Percentiles rank a stretch among this genome's conserved stretches.
Conservation (phyloP, 2,113 vertebrate genomes). For the Sylvia atricapilla region DNA sequence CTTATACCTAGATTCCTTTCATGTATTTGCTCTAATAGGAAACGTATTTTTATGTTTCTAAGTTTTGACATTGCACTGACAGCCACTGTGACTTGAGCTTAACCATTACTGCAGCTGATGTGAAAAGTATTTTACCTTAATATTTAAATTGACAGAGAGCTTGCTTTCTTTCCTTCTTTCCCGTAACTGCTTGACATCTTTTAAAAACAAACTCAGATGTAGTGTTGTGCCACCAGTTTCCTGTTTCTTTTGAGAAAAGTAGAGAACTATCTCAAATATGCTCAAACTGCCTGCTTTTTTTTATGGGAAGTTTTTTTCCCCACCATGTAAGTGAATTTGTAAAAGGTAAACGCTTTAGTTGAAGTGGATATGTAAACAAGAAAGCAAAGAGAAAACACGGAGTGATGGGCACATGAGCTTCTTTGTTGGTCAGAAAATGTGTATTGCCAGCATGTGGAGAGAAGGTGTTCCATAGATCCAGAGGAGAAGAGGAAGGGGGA, state of each 20-base stretch:
- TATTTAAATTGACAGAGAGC: neutral
- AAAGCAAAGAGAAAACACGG: neutral
- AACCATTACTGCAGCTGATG: neutral
- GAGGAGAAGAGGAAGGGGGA: neutral
- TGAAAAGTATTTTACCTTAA: slow-evolving; percentile 12
- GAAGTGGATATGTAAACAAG: neutral
- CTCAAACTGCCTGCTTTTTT: neutral
- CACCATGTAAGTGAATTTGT: neutral
- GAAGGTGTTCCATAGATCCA: neutral
- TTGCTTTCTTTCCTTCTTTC: neutral
- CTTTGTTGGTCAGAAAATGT: neutral
- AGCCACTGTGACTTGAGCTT: neutral
- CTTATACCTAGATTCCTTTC: neutral
- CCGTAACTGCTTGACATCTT: neutral
- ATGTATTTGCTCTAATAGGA: slow-evolving; percentile 11
- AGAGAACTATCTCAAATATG: neutral
- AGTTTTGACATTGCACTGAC: neutral
- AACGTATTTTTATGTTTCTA: slow-evolving; percentile 7
- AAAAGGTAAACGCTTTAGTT: neutral
- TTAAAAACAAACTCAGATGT: neutral
- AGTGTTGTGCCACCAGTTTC: neutral
- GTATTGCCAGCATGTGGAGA: neutral
- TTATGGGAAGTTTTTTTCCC: neutral
- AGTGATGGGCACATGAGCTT: neutral
- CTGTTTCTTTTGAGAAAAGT: neutral